Percentiles rank a stretch among this genome's conserved stretches.
These are phyloP conservation scores for Salvator merianae DNA, from an alignment of 2,113 vertebrate species.

Conservation along the genomic window DNA sequence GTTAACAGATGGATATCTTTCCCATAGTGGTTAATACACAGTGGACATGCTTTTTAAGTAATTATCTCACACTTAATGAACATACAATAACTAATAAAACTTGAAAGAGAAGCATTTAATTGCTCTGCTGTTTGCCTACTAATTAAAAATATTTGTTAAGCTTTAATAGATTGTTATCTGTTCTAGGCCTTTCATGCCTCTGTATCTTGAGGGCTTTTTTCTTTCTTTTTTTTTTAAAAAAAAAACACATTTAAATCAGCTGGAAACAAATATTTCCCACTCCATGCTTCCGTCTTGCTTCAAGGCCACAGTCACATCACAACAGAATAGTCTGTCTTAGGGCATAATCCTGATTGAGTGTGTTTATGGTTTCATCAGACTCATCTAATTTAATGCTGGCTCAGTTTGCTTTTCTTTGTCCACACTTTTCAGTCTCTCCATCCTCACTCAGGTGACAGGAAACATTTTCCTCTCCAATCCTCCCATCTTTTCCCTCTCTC, in stretches of 20 bases:
- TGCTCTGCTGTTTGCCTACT: slow-evolving; percentile 21
- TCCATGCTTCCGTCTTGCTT: neutral
- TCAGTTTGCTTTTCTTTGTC: no score
- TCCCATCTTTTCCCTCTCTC: no score
- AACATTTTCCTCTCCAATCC: no score
- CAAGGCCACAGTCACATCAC: no score
- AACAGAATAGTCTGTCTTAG: no score
- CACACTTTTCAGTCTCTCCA: no score
- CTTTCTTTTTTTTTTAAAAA: no score
- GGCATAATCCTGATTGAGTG: no score
- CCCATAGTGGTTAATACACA: slow-evolving; percentile 59
- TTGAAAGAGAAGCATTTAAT: slow-evolving; percentile 38
- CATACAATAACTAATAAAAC: slow-evolving; percentile 59
- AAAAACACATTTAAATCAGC: neutral
- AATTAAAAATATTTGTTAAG: slow-evolving; percentile 48
- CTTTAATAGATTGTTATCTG: slow-evolving; percentile 30
- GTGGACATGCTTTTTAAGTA: slow-evolving; percentile 39
- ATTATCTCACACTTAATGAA: slow-evolving; percentile 64
- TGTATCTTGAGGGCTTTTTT: slow-evolving; percentile 16
- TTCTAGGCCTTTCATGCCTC: neutral
- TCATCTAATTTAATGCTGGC: no score
- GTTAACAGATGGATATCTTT: slow-evolving; percentile 55
- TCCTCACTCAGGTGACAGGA: no score
- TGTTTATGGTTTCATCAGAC: no score
- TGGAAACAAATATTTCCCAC: neutral